Percentiles rank a stretch among this genome's conserved stretches.
Conservation (phyloP, 2,797 vertebrate species). For the Microhierax caerulescens region DNA sequence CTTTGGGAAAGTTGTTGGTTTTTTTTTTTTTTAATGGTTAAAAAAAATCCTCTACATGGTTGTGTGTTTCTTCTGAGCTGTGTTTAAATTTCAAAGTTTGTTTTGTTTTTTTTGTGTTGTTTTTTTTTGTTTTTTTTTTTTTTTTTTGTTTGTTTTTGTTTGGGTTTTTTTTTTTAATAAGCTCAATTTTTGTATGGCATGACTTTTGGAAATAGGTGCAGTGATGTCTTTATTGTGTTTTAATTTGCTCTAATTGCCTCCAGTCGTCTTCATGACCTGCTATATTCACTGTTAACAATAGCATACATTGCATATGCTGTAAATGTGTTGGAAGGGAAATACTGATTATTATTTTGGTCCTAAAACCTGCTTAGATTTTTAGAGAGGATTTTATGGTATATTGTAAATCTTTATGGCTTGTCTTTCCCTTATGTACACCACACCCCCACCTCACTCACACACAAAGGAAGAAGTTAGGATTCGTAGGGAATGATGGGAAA, state of each 20-base stretch:
- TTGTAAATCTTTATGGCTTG: slow-evolving; percentile 57
- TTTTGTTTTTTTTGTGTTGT: background rate
- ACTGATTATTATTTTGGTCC: slow-evolving; percentile 20
- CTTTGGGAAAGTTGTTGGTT: background rate
- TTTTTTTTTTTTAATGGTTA: background rate
- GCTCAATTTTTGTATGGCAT: slow-evolving; percentile 6
- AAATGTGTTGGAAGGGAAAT: slow-evolving; percentile 56
- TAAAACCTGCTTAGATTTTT: slow-evolving; percentile 44
- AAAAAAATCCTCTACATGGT: background rate
- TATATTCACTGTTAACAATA: background rate
- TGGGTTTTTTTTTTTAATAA: background rate
- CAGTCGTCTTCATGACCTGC: background rate
- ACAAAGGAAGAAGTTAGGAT: background rate
- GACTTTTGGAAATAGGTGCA: slow-evolving; percentile 28
- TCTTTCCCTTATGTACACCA: background rate
- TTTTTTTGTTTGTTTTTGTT: too few species aligned
- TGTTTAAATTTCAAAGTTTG: background rate
- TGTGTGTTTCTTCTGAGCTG: background rate
- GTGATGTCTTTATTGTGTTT: slow-evolving; percentile 26
- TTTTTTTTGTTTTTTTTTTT: too few species aligned
- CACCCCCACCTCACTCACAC: too few species aligned
- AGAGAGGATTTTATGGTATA: slow-evolving; percentile 49
- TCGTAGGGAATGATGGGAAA: background rate
- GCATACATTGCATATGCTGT: background rate
- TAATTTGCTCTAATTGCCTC: slow-evolving; percentile 24